phyloP scores from a whole-genome alignment of 2,113 vertebrate genomes.

The Bagarius yarrelli region DNA sequence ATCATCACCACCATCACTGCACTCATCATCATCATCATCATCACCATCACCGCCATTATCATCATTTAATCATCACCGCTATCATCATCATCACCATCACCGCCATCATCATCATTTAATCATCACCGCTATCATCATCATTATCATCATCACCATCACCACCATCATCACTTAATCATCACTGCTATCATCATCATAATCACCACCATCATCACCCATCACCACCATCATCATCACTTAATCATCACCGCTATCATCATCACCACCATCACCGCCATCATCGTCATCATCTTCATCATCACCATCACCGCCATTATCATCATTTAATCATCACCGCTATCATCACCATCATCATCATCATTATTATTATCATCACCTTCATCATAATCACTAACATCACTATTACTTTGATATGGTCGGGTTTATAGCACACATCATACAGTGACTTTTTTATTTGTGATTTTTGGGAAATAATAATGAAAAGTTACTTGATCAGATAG shows the following conservation, averaged over 20 bases:
- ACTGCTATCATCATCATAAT: neutral
- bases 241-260: neutral
- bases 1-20: neutral
- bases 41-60: neutral
- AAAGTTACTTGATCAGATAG: conserved; percentile 91
- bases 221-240: neutral
- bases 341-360: neutral
- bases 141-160: conserved; percentile 10
- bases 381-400: neutral
- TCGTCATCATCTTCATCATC: neutral
- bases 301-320: neutral
- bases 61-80: neutral
- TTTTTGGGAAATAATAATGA: neutral
- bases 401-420: too few relatives aligned
- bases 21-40: neutral
- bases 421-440: too few relatives aligned
- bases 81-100: conserved; percentile 29
- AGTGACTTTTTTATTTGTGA: too few relatives aligned
- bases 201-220: neutral
- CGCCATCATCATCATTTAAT: conserved; percentile 17
- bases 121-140: conserved; percentile 25
- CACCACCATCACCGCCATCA: neutral
- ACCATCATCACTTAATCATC: neutral
- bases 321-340: neutral
- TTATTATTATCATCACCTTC: neutral